Percentiles rank a stretch among this genome's conserved stretches.
These are phyloP conservation scores for Theocolax elegans DNA, from an alignment of 1,140 invertebrate genomes.

Conservation along the genomic window DNA sequence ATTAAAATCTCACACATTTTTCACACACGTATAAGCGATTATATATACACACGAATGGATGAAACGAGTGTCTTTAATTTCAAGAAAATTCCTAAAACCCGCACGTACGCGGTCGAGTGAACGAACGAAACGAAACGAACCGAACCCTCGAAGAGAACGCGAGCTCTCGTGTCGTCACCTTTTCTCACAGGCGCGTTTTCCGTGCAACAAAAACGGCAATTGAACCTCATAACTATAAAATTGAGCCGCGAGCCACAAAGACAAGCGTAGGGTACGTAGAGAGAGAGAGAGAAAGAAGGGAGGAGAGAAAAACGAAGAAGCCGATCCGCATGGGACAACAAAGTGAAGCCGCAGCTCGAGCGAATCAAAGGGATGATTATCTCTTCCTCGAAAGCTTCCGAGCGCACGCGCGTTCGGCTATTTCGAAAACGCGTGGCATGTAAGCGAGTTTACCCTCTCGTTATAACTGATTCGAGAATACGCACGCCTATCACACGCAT, in stretches of 20 bases:
- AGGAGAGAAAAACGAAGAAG: neutral
- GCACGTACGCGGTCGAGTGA: no score
- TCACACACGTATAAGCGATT: no score
- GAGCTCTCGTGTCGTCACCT: neutral
- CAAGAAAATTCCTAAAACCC: no score
- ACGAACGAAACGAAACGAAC: no score
- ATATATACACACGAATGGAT: neutral
- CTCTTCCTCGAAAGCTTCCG: conserved; percentile 21
- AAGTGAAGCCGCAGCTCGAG: conserved; percentile 2
- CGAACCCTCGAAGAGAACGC: no score
- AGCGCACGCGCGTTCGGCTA: neutral
- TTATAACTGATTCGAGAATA: neutral
- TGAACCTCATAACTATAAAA: conserved; percentile 34
- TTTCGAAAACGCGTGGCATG: neutral
- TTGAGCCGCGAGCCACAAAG: conserved; percentile 19
- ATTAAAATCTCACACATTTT: no score
- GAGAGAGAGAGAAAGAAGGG: neutral
- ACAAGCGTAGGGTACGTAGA: no score
- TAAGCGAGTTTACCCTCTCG: conserved; percentile 6
- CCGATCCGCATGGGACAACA: neutral
- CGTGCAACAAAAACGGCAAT: conserved; percentile 23
- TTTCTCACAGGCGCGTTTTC: conserved; percentile 14
- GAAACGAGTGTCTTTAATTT: no score
- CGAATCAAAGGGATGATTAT: neutral
- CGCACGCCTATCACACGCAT: no score